Evolutionary conservation across 2,797 vertebrate genomes (phyloP), one percentile per base, ranked within the genome.

Genomic region (Odontamblyopus lacepedii): DNA sequence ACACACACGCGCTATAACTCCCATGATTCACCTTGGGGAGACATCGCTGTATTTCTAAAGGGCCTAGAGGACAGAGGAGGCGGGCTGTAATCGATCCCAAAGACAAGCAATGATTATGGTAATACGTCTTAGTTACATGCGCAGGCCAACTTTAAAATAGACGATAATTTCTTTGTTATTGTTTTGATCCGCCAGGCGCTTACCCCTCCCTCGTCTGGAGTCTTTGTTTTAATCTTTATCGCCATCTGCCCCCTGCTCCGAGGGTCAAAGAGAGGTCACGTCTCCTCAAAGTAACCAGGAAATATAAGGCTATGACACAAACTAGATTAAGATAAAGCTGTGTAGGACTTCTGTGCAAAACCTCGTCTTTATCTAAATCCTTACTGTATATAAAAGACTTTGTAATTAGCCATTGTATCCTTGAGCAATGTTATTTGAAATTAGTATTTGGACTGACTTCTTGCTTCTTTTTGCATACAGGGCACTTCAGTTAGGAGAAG

Each of bases 191-290:
- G 2, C 32, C 51, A 15, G 0, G 8, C 56, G 30, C 48, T 72
- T 51, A n/a, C 65, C 71, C 67, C 7, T 67, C 68, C 53, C 53
- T 76, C 9, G 4, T 78, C 53, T 62, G 66, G 70, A 67, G 51
- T 29, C 53, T 71, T 77, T 60, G 5, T 82, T 81, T 87, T 88
- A 91, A 92, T 92, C 87, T 81, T 74, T 67, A 74, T 73, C 75
- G 62, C 89, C 90, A 90, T 88, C 88, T 91, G 84, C 82, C 79
- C 81, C 51, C 63, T 81, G 71, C 78, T 78, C 69, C 3, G 8
- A 72, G 75, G 85, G 88, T 90, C 89, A 90, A 64, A 80, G 65
- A 74, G 73, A 71, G 81, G 85, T 90, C 87, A 88, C 78, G 86
- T 90, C 88, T 87, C 67, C 32, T 60, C 56, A 82, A 81, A 80